Conservation (phyloP, 2,113 vertebrate species). For the Plectropomus leopardus region DNA sequence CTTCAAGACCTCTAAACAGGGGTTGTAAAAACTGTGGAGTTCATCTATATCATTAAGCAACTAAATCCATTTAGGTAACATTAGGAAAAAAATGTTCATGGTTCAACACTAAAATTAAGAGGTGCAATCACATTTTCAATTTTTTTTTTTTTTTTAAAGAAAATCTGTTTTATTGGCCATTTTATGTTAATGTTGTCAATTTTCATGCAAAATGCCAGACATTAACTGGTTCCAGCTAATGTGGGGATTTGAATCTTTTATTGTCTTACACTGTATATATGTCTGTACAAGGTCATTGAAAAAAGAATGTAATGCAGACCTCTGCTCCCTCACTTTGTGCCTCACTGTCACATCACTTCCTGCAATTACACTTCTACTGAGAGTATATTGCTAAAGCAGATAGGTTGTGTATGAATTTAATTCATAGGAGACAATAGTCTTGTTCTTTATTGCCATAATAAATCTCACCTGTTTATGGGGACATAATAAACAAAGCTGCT, state of each 20-base stretch:
- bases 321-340: neutral
- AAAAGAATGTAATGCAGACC: neutral
- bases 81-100: neutral
- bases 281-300: too few species aligned
- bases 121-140: too few species aligned
- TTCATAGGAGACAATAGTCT: neutral
- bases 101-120: neutral
- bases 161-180: too few species aligned
- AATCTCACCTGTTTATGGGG: neutral
- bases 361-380: neutral
- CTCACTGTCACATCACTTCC: neutral
- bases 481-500: too few species aligned
- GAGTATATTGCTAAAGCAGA: neutral
- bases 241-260: too few species aligned
- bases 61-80: neutral
- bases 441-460: neutral
- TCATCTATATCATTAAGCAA: neutral
- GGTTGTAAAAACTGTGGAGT: neutral
- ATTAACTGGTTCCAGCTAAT: neutral
- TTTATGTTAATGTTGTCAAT: too few species aligned
- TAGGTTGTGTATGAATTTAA: neutral
- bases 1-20: neutral
- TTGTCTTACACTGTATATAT: too few species aligned
- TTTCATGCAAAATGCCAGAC: neutral
- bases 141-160: too few species aligned